A percentile compares a stretch with the other conserved stretches of the same genome.
Evolutionary conservation across 2,797 vertebrate species (phyloP).

Genomic region (Mus minutoides): DNA sequence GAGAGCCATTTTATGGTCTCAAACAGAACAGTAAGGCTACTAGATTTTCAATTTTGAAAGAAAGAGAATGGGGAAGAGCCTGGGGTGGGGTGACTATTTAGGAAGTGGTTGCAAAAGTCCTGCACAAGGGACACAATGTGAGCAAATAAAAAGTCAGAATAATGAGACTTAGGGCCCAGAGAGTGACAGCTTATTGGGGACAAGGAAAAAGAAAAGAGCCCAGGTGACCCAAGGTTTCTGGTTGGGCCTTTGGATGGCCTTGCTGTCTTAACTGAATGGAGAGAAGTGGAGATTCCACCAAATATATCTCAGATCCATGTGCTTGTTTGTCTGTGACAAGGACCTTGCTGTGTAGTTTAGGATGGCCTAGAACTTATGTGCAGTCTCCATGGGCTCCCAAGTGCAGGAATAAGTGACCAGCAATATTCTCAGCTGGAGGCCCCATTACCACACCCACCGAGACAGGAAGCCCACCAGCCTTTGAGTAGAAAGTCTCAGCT

Average conservation of each 20-base stretch:
- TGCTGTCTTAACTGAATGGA: background rate
- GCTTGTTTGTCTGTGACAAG: background rate
- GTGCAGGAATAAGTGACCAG: background rate
- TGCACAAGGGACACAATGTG: background rate
- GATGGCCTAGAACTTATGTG: background rate
- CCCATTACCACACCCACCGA: background rate
- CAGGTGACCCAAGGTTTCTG: background rate
- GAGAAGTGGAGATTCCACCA: background rate
- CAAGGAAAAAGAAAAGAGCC: background rate
- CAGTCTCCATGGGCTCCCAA: background rate
- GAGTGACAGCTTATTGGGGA: background rate
- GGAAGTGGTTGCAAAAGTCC: conserved; percentile 2
- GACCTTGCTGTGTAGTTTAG: background rate
- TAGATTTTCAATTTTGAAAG: conserved; percentile 29
- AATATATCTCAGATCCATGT: background rate
- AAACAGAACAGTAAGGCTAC: background rate
- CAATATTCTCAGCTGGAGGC: background rate
- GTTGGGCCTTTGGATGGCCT: background rate
- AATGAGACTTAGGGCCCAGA: background rate
- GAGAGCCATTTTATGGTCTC: background rate
- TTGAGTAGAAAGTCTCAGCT: background rate
- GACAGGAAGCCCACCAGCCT: background rate
- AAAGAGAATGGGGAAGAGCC: conserved; percentile 11
- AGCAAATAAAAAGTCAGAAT: background rate
- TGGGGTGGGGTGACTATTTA: background rate